phyloP scores from a whole-genome alignment of 1,140 invertebrate genomes.

The Drosophila kohkoa region DNA sequence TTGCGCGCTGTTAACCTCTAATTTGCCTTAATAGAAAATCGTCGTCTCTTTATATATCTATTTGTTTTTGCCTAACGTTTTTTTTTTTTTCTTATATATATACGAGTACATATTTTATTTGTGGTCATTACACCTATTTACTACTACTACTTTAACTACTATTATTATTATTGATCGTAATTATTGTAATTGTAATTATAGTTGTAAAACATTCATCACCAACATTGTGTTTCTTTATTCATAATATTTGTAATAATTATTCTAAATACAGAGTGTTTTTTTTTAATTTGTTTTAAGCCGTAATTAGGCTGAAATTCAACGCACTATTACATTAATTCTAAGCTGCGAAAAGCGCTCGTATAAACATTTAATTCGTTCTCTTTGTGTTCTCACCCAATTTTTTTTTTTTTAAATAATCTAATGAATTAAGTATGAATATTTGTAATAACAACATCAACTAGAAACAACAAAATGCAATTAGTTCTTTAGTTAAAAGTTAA shows the following conservation, averaged over 20 bases:
- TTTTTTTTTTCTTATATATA: background rate
- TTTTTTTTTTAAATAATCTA: background rate
- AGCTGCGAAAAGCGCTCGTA: slow-evolving; percentile 6
- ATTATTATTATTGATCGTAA: slow-evolving; percentile 11
- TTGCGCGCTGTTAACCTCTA: slow-evolving; percentile 57
- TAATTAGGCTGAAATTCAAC: slow-evolving; percentile 11
- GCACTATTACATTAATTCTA: slow-evolving; percentile 48
- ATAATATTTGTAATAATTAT: slow-evolving; percentile 20
- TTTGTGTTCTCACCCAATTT: background rate
- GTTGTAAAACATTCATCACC: slow-evolving; percentile 30
- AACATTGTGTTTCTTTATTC: slow-evolving; percentile 44
- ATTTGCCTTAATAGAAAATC: slow-evolving; percentile 78
- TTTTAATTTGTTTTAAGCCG: slow-evolving; percentile 21
- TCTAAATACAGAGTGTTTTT: slow-evolving; percentile 1
- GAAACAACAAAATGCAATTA: slow-evolving; percentile 53
- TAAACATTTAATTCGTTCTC: slow-evolving; percentile 5
- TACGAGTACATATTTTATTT: no score
- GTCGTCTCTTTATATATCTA: slow-evolving; percentile 44
- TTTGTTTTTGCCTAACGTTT: slow-evolving; percentile 36
- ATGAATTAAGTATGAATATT: slow-evolving; percentile 4
- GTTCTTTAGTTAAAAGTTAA: slow-evolving; percentile 53
- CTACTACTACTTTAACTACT: slow-evolving; percentile 21
- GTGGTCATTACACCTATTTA: slow-evolving; percentile 10
- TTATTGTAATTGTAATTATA: slow-evolving; percentile 23
- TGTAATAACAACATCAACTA: slow-evolving; percentile 17